phyloP scores from a whole-genome alignment of 2,113 vertebrate genomes.

The Petroica traversi region DNA sequence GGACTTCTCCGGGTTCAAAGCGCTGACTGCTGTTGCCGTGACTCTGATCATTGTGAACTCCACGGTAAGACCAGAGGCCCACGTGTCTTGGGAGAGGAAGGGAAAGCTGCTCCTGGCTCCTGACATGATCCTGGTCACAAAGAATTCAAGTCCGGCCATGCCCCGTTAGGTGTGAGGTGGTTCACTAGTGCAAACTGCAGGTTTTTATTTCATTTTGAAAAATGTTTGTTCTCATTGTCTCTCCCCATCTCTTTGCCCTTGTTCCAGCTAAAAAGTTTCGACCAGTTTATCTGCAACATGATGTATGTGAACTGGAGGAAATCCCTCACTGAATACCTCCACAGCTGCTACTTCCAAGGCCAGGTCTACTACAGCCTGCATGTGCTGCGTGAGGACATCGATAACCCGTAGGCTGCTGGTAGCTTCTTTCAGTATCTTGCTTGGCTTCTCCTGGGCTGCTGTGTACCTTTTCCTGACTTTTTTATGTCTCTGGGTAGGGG shows the following conservation, averaged over 20 bases:
- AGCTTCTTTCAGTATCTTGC: not conserved
- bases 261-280: conserved; percentile 88
- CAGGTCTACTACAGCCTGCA: conserved; percentile 93
- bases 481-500: not conserved
- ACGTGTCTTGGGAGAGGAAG: rapidly evolving
- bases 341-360: conserved; percentile 86
- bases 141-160: not conserved
- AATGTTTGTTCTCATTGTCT: not conserved
- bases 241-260: not conserved
- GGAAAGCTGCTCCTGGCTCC: not conserved
- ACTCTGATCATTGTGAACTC: conserved; percentile 87
- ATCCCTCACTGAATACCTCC: conserved; percentile 90
- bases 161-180: no score
- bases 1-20: conserved; percentile 81
- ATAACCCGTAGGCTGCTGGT: conserved; percentile 87
- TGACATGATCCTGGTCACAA: not conserved
- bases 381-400: conserved; percentile 84
- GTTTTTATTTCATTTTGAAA: not conserved
- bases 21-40: conserved; percentile 77
- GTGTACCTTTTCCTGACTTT: not conserved
- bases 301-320: conserved; percentile 93
- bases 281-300: conserved; percentile 90
- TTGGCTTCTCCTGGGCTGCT: not conserved
- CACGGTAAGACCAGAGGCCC: conserved; percentile 74
- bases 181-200: not conserved